These are phyloP conservation scores for Brachionus paranguensis DNA, from an alignment of 1,140 invertebrate genomes.

Conservation along the genomic window DNA sequence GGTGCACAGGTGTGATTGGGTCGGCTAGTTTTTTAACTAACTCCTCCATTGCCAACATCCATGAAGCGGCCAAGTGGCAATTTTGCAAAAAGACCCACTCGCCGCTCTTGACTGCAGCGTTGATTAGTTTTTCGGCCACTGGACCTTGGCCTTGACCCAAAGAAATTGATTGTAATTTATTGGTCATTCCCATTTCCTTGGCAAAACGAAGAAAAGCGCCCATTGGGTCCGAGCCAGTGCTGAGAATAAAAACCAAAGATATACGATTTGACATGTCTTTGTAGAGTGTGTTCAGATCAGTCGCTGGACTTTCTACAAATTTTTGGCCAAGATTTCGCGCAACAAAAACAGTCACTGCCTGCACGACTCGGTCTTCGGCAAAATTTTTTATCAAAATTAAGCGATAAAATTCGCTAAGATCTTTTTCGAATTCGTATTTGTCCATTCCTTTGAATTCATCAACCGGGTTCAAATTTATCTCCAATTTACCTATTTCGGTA, in stretches of 20 bases:
- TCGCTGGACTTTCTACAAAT: slow-evolving; percentile 71
- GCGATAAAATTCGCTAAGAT: slow-evolving; percentile 49
- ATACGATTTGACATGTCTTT: slow-evolving; percentile 53
- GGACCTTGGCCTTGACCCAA: slow-evolving; percentile 57
- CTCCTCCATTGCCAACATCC: slow-evolving; percentile 56
- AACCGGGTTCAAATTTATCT: not conserved
- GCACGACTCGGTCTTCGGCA: slow-evolving; percentile 58
- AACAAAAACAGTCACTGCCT: slow-evolving; percentile 72
- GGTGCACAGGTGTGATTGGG: slow-evolving; percentile 48
- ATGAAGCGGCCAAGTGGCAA: slow-evolving; percentile 55
- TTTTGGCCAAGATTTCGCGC: slow-evolving; percentile 66
- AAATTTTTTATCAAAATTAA: slow-evolving; percentile 54
- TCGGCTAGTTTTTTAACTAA: slow-evolving; percentile 50
- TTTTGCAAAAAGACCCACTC: slow-evolving; percentile 55
- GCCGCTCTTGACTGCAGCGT: slow-evolving; percentile 49
- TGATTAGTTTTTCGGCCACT: slow-evolving; percentile 54
- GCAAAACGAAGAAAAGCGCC: slow-evolving; percentile 67
- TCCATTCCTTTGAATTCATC: not conserved
- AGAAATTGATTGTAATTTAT: slow-evolving; percentile 59
- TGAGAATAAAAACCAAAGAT: slow-evolving; percentile 55
- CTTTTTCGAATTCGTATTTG: not conserved
- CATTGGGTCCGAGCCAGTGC: slow-evolving; percentile 57
- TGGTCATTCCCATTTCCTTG: slow-evolving; percentile 55
- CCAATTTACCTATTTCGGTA: not conserved
- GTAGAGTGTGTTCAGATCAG: slow-evolving; percentile 66